Evolutionary conservation across 1,140 invertebrate species (phyloP).

Genomic region (Tenebrio molitor): DNA sequence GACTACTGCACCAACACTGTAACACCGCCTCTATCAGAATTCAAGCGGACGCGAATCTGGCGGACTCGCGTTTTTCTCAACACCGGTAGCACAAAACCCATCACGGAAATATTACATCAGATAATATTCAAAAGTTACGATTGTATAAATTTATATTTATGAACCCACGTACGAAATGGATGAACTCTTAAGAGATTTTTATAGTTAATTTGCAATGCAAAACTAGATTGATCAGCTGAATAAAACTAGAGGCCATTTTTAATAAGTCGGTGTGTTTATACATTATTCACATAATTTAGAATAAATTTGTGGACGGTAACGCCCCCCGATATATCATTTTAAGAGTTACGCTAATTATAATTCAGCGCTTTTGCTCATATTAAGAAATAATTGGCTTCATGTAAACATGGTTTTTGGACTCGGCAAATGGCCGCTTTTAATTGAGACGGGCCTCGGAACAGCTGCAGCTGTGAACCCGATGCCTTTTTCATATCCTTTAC

Average conservation of each 20-base stretch:
- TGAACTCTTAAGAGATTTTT: slow-evolving; percentile 21
- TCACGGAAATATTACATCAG: neutral
- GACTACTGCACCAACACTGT: no score
- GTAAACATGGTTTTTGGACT: slow-evolving; percentile 24
- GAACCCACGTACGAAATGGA: slow-evolving; percentile 1
- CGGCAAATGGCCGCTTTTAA: slow-evolving; percentile 22
- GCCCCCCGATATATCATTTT: slow-evolving; percentile 33
- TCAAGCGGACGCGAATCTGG: neutral
- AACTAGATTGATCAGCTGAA: slow-evolving; percentile 34
- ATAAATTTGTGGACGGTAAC: slow-evolving; percentile 10
- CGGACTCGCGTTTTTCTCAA: slow-evolving; percentile 3
- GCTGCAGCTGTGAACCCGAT: slow-evolving; percentile 9
- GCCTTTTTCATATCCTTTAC: slow-evolving; percentile 22
- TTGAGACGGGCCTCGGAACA: slow-evolving; percentile 17
- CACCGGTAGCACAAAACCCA: slow-evolving; percentile 14
- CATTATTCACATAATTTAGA: slow-evolving; percentile 33
- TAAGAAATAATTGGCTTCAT: slow-evolving; percentile 38
- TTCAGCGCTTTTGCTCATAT: slow-evolving; percentile 33
- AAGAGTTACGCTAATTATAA: slow-evolving; percentile 35
- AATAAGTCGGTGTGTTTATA: slow-evolving; percentile 30
- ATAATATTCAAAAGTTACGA: slow-evolving; percentile 26
- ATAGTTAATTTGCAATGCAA: slow-evolving; percentile 28
- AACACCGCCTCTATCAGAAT: neutral
- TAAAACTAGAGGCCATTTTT: slow-evolving; percentile 39
- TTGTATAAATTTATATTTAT: slow-evolving; percentile 13